Base-by-base conservation (phyloP, 2,113 vertebrate species). In the Calypte anna region DNA sequence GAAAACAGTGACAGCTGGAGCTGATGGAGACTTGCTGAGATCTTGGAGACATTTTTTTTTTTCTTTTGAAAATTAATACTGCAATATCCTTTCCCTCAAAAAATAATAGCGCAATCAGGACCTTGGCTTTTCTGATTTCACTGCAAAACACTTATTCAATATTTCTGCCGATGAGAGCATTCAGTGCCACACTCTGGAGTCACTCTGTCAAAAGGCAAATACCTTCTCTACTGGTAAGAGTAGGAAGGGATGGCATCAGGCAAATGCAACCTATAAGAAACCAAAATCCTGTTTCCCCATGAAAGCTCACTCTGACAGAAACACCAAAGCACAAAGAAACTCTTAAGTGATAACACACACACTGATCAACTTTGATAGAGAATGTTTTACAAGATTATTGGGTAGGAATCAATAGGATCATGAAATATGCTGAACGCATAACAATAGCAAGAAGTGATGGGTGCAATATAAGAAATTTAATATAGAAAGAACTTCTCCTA, bases 1-100 rank as follows among this genome's bases (percentile, higher is more conserved):
- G 55, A 83, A 96, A 96, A 89, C 13, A 67, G 73, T 25, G 44
- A 55, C 90, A 46, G 58, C 25, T 68, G 82, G 63, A 82, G 68
- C 44, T 74, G 63, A 38, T 22, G 22, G 85, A 90, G 86, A 82
- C 17, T 69, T 94, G 86, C 7, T 79, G 33, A 81, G 67, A 70
- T 84, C 43, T 44, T 12, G 63, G 43, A 95, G n/a, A 53, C 9
- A 73, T 9, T 21, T 11, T 44, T 73, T 62, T 77, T 40, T 73
- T 62, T 77, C 44, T 43, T 90, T 89, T 84, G 66, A 40, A 19
- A 57, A 81, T 82, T 5, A 80, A 67, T 53, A 86, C 54, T 72
- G 19, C 18, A 62, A 19, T 51, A 64, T 22, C 31, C 58, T 84
- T 91, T 84, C 33, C 23, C 33, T 79, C 53, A 67, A 53, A 79